A percentile compares a stretch with the other conserved stretches of the same genome.
Conservation (phyloP, 2,113 vertebrate genomes). For the Bettongia penicillata region DNA sequence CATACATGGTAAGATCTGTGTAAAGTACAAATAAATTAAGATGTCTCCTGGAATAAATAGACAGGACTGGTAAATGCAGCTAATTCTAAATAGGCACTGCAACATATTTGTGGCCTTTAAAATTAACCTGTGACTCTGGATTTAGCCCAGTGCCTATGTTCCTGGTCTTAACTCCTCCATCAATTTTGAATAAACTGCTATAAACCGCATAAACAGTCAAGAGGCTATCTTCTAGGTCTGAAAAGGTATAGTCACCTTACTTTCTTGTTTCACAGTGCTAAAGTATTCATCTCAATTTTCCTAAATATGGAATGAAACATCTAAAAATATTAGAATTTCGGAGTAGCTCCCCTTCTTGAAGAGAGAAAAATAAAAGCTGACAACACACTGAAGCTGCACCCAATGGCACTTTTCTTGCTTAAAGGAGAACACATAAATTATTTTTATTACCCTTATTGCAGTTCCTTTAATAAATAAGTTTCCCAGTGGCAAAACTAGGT, state of each 20-base stretch:
- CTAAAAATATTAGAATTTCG: slow-evolving; percentile 38
- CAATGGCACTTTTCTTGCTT: neutral
- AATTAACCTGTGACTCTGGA: slow-evolving; percentile 62
- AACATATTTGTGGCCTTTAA: slow-evolving; percentile 58
- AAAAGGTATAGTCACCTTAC: neutral
- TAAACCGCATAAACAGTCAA: slow-evolving; percentile 2
- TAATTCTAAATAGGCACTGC: slow-evolving; percentile 69
- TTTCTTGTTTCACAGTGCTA: slow-evolving; percentile 7
- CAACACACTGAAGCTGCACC: neutral
- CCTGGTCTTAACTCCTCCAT: slow-evolving; percentile 54
- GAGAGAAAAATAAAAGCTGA: neutral
- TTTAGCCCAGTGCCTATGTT: slow-evolving; percentile 61
- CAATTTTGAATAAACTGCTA: slow-evolving; percentile 53
- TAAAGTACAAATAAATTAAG: slow-evolving; percentile 65
- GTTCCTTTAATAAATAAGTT: neutral
- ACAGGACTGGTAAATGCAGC: slow-evolving; percentile 49
- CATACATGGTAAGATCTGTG: slow-evolving; percentile 49
- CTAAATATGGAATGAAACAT: neutral
- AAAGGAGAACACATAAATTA: slow-evolving; percentile 7
- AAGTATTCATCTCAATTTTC: slow-evolving; percentile 33
- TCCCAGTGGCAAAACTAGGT: neutral
- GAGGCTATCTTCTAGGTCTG: slow-evolving; percentile 30
- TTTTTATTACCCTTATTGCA: slow-evolving; percentile 2
- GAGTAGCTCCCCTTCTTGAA: neutral
- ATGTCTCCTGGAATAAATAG: slow-evolving; percentile 58